phyloP scores from a whole-genome alignment of 2,888 invertebrate genomes.

The Entomobrya multifasciata region DNA sequence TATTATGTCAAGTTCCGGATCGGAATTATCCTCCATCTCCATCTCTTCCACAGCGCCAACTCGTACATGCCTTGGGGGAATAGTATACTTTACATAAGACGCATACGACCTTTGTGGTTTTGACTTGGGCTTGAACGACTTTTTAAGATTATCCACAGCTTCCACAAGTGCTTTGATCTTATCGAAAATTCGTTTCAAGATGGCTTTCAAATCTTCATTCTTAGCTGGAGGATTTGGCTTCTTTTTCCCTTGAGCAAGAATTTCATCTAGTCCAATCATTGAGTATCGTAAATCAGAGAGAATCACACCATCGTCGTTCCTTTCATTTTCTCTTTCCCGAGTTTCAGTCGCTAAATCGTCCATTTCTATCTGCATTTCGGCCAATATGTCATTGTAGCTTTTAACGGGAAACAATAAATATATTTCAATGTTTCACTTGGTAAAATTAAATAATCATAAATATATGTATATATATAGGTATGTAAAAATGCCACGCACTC shows the following conservation, averaged over 20 bases:
- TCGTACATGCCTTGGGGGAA: background rate
- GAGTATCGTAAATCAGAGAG: constrained; percentile 12
- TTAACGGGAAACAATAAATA: no score
- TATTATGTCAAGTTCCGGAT: background rate
- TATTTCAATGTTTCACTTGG: no score
- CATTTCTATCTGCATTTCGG: background rate
- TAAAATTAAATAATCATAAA: no score
- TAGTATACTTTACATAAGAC: constrained; percentile 12
- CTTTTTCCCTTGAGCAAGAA: constrained; percentile 45
- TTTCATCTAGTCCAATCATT: constrained; percentile 36
- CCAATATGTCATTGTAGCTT: no score
- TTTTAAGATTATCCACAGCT: background rate
- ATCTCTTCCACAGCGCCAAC: constrained; percentile 39
- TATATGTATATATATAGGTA: no score
- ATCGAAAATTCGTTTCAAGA: constrained; percentile 10
- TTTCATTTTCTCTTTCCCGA: background rate
- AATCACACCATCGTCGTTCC: background rate
- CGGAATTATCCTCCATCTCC: constrained; percentile 45
- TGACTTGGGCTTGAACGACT: background rate
- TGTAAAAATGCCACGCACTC: constrained; percentile 31
- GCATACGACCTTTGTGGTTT: constrained; percentile 24
- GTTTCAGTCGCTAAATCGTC: background rate
- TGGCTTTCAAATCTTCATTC: constrained; percentile 1
- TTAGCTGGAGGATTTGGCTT: background rate
- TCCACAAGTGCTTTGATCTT: constrained; percentile 13